Evolutionary conservation across 2,888 invertebrate genomes (phyloP).

Genomic region (Melieria picta): DNA sequence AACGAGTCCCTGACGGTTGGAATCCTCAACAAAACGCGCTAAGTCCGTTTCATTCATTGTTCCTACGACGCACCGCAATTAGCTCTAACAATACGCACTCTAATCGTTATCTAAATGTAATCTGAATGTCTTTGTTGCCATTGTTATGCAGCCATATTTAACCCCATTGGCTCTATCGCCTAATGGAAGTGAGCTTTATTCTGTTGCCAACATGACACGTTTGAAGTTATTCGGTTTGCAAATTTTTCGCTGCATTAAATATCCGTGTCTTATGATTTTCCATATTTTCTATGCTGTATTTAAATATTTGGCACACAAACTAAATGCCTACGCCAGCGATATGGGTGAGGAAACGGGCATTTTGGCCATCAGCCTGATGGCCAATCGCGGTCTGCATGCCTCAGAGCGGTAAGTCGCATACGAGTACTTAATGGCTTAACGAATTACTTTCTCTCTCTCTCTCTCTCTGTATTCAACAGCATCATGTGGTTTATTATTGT

Average conservation of each 20-base stretch:
- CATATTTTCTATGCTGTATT: not conserved
- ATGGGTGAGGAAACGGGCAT: constrained; percentile 55
- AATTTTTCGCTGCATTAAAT: no score
- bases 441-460: not conserved
- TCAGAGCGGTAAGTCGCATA: constrained; percentile 49
- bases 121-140: constrained; percentile 13
- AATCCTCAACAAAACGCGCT: not conserved
- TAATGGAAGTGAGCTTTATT: not conserved
- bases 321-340: constrained; percentile 44
- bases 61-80: not conserved
- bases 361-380: constrained; percentile 53
- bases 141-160: not conserved
- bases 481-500: constrained; percentile 55
- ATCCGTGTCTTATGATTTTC: no score
- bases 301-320: constrained; percentile 16
- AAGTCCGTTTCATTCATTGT: not conserved
- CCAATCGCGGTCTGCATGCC: constrained; percentile 50
- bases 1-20: constrained; percentile 42
- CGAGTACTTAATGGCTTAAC: not conserved
- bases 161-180: not conserved
- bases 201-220: not conserved
- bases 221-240: not conserved
- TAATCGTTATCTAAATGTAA: constrained; percentile 28
- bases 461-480: constrained; percentile 40
- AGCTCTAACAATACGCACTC: not conserved